Conservation (phyloP, 1,140 invertebrate genomes). For the Diachasma alloeum region DNA sequence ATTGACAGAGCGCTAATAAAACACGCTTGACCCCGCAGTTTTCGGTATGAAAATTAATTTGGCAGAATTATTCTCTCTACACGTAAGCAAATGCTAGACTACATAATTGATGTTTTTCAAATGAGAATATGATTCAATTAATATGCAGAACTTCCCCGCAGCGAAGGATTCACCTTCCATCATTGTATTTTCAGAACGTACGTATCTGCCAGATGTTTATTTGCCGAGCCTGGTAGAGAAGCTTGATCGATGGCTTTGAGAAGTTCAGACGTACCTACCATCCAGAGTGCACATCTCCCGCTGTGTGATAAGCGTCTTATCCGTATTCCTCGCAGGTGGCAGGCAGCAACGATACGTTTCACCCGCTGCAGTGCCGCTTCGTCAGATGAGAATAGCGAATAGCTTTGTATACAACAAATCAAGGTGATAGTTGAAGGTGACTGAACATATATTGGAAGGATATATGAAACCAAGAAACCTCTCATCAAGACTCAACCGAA, state of each 20-base stretch:
- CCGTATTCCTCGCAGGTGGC: neutral
- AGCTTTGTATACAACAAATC: neutral
- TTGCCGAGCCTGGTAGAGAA: neutral
- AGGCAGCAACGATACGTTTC: neutral
- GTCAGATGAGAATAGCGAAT: neutral
- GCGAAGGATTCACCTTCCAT: neutral
- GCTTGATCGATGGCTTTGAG: conserved; percentile 14
- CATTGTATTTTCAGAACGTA: neutral
- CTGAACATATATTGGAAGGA: conserved; percentile 2
- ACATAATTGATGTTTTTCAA: too few species aligned
- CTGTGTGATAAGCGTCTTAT: conserved; percentile 17
- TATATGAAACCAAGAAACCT: conserved; percentile 33
- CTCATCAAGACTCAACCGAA: neutral
- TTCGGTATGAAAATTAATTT: too few species aligned
- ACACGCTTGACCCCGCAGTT: too few species aligned
- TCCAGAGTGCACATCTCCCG: neutral
- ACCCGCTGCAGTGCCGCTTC: neutral
- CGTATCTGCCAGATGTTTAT: neutral
- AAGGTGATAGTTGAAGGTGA: neutral
- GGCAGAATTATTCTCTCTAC: too few species aligned
- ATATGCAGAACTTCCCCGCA: too few species aligned
- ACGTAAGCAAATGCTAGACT: too few species aligned
- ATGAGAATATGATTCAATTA: too few species aligned
- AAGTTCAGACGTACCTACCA: neutral
- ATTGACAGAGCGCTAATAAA: too few species aligned